phyloP scores from a whole-genome alignment of 2,888 invertebrate species.

The Dynastes grantii region DNA sequence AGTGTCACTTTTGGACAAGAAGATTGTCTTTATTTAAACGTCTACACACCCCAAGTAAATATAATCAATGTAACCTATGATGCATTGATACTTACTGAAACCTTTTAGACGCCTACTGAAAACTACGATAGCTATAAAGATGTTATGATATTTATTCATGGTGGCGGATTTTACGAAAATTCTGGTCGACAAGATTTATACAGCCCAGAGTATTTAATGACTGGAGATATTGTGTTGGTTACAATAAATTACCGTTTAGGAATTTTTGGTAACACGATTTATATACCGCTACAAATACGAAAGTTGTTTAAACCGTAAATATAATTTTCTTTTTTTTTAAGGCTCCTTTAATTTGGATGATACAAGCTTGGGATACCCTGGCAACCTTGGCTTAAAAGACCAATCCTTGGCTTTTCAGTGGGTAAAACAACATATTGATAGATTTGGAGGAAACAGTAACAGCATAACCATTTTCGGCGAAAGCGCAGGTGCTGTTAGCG shows the following conservation, averaged over 20 bases:
- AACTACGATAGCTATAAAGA: slow-evolving; percentile 58
- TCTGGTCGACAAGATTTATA: slow-evolving; percentile 63
- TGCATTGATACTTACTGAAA: not conserved
- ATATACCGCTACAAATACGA: no score
- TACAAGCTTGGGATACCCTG: no score
- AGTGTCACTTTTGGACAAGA: slow-evolving; percentile 11
- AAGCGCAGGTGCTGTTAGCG: no score
- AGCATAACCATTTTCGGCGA: slow-evolving; percentile 25
- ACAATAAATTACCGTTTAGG: no score
- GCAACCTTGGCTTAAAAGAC: no score
- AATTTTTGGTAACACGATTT: not conserved
- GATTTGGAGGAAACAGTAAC: no score
- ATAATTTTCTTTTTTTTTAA: no score
- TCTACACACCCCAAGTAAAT: slow-evolving; percentile 59
- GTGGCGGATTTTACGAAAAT: slow-evolving; percentile 67
- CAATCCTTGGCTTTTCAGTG: slow-evolving; percentile 43
- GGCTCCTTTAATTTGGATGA: not conserved
- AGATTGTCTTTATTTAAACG: slow-evolving; percentile 47
- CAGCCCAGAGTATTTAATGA: slow-evolving; percentile 69
- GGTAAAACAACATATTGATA: slow-evolving; percentile 41
- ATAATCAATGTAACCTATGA: not conserved
- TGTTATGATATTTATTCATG: slow-evolving; percentile 70
- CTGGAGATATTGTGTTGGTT: no score
- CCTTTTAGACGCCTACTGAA: not conserved
- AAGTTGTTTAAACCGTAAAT: no score